Percentiles rank a stretch among this genome's conserved stretches.
Conservation (phyloP, 2,888 invertebrate genomes). For the Prostheceraeus crozeri region DNA sequence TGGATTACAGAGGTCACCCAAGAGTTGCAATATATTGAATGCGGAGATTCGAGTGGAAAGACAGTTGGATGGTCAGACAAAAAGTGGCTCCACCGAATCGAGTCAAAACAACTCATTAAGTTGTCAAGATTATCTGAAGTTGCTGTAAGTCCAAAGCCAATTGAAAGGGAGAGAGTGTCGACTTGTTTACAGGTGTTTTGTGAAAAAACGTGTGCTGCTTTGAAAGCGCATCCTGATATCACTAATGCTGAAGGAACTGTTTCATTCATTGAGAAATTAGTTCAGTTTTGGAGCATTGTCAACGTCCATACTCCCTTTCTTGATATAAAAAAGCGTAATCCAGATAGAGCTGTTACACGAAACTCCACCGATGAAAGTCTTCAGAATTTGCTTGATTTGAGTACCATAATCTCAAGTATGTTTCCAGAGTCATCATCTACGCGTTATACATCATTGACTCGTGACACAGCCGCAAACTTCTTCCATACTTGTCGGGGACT, state of each 20-base stretch:
- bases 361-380: conserved; percentile 26
- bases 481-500: conserved; percentile 8
- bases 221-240: conserved; percentile 6
- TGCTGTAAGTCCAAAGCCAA: conserved; percentile 5
- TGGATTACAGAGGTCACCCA: conserved; percentile 22
- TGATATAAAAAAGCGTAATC: conserved; percentile 17
- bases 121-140: conserved; percentile 2
- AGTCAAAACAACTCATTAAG: conserved; percentile 5
- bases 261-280: not conserved
- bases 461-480: conserved; percentile 12
- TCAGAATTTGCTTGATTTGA: conserved; percentile 1
- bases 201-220: conserved; percentile 11
- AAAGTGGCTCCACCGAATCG: conserved; percentile 7
- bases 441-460: conserved; percentile 11
- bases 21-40: not conserved
- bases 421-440: not conserved
- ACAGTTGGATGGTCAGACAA: conserved; percentile 12
- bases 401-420: not conserved
- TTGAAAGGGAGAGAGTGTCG: conserved; percentile 7
- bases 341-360: conserved; percentile 13
- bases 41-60: not conserved
- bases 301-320: conserved; percentile 14
- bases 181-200: conserved; percentile 5
- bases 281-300: conserved; percentile 19
- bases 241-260: not conserved